Base-by-base conservation (phyloP, 2,113 vertebrate genomes). In the Sorex araneus region DNA sequence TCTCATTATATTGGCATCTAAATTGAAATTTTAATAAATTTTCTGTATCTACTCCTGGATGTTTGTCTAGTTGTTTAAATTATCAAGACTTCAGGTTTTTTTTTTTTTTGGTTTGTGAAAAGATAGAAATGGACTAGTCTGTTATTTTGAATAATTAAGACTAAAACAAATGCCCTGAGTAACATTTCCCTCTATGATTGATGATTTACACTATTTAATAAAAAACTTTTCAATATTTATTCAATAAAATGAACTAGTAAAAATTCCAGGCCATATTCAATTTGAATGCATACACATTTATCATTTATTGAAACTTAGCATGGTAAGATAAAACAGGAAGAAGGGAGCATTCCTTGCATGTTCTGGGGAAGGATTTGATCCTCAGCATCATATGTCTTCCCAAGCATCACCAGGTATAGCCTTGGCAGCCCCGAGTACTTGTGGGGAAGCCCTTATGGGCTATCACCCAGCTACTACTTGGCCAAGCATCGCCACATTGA, bases 31-130 rank as follows among this genome's bases (percentile, higher is more conserved):
- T 87, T 87, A 87, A 70, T 76, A 13, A 70, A 76, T 50, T 34
- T 76, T 10, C 13, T 83, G 6, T 3, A 10, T 79, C 34, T 73
- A 71, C 77, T 83, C 8, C 13, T 36, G 30, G 36, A 54, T 11
- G 30, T 69, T 67, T 8, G 11, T 83, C 28, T 60, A 77, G 1
- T 78, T 8, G 60, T 94, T 92, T 84, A 74, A 78, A 84, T 80
- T 80, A 84, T 34, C 40, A 3, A 66, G 74, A 3, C 15, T 94
- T 89, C 40, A 89, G 2, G 9, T 50, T 75, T 47, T 84, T 15
- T 27, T 60, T 50, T 75, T 47, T 84, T 15, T 27, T 60, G 0
- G 2, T 74, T 34, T 74, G 5, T 60, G 57, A 89, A 89, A 16
- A 67, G 32, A 23, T 64, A 73, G 45, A 47, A 3, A 23, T 74